Percentiles rank a stretch among this genome's conserved stretches.
These are phyloP conservation scores for Oscheius sp. DNA, from an alignment of 2,888 invertebrate genomes.

Conservation along the genomic window DNA sequence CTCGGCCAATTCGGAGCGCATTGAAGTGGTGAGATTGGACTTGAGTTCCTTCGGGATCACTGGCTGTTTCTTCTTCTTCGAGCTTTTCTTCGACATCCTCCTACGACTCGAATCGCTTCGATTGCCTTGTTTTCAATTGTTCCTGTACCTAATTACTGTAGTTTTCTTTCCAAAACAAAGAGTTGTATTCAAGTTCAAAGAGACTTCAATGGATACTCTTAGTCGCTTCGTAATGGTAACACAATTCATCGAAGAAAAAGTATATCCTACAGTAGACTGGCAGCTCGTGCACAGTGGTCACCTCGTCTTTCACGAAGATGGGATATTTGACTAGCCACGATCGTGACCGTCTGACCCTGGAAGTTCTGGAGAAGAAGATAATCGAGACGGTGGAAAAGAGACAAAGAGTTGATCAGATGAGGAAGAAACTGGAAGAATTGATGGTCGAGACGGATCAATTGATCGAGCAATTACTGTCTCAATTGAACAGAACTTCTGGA, in stretches of 20 bases:
- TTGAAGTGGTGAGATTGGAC: not conserved
- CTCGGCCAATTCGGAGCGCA: not conserved
- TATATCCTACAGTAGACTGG: too few species aligned
- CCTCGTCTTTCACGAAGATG: too few species aligned
- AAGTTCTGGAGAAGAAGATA: not conserved
- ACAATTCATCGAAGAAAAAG: too few species aligned
- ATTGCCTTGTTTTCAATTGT: too few species aligned
- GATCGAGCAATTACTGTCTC: not conserved
- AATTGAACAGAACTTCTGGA: not conserved
- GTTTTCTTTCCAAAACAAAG: too few species aligned
- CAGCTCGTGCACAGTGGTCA: too few species aligned
- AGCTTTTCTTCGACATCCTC: conserved; percentile 14
- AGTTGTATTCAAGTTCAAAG: too few species aligned
- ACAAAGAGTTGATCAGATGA: not conserved
- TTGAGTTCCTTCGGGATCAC: conserved; percentile 9
- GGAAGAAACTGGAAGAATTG: not conserved
- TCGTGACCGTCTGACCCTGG: not conserved
- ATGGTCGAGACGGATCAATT: not conserved
- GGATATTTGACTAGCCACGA: not conserved
- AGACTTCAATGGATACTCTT: too few species aligned
- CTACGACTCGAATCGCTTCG: too few species aligned
- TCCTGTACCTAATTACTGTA: too few species aligned
- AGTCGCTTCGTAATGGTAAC: too few species aligned
- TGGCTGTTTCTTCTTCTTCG: conserved; percentile 4
- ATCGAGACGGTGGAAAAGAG: not conserved